Evolutionary conservation across 2,113 vertebrate genomes (phyloP).

Genomic region (Salminus brasiliensis): DNA sequence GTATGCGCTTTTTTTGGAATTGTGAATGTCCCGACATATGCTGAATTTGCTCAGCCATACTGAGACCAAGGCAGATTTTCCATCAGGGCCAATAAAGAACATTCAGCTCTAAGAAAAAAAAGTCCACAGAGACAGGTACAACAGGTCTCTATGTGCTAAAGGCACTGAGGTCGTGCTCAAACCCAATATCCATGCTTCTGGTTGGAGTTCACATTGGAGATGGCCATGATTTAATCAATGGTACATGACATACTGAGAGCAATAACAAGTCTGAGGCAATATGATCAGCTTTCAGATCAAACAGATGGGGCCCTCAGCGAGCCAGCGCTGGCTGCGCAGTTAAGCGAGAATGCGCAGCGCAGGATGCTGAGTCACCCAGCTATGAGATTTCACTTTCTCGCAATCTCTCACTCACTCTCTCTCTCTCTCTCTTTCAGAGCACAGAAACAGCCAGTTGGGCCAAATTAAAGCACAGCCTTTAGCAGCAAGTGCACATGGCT

Average conservation of each 20-base stretch:
- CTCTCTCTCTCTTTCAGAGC: constrained; percentile 17
- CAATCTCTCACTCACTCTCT: constrained; percentile 1
- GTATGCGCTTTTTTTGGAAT: no score
- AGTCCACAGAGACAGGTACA: no score
- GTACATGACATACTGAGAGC: neutral
- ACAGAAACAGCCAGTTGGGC: constrained; percentile 14
- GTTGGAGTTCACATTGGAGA: neutral
- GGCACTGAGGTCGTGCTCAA: neutral
- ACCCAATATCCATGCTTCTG: neutral
- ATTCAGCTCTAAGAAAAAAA: no score
- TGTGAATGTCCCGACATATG: no score
- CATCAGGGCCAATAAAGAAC: no score
- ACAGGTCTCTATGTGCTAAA: neutral
- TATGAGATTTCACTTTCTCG: constrained; percentile 28
- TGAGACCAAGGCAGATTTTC: no score
- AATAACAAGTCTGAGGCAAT: constrained; percentile 7
- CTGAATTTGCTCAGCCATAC: no score
- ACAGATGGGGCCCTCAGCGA: constrained; percentile 28
- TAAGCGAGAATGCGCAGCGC: constrained; percentile 10
- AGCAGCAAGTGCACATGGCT: constrained; percentile 19
- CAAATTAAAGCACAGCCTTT: neutral
- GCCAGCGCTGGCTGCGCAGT: constrained; percentile 48
- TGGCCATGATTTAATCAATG: neutral
- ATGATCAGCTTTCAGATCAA: constrained; percentile 32
- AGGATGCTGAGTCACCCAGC: constrained; percentile 38